Base-by-base conservation (phyloP, 2,888 invertebrate species). In the Hoplodrina ambigua region DNA sequence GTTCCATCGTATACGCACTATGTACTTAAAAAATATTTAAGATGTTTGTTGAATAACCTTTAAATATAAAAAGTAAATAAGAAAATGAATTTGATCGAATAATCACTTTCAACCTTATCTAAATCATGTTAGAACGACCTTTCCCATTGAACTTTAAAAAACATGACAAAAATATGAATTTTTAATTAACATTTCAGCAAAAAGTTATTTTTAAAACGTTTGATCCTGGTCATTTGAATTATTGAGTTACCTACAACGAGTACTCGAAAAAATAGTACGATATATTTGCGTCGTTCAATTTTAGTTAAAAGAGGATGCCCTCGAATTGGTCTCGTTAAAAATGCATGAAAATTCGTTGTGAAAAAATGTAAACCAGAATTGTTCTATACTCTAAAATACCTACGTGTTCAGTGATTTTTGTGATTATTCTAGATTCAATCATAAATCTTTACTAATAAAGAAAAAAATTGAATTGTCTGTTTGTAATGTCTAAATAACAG, bases 261-360 rank as follows among this genome's bases (percentile, higher is more conserved):
- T 60, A 62, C 50, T 73, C 19, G 67, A 79, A 75, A 74, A 79
- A 75, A 68, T 62, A 33, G 58, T 49, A 44, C 62, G 41, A 68
- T 68, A 63, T 63, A 74, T 68, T 68, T 63, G 75, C 69, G 25
- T 68, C 58, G 62, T 80, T 80, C 59, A 76, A 75, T 76, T 76
- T 76, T 76, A 60, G 80, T 69, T 68, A 62, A 62, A 75, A 80
- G 80, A 80, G 76, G 76, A 75, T 59, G 80, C 80, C 33, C 75
- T 76, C 76, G 80, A 80, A 75, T 69, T 60, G 69, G 75, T 80
- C 68, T 75, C 76, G 76, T 76, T 76, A 76, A 80, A 72, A 80
- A 80, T 76, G 63, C 75, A 80, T 80, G 52, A 49, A 75, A 75
- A 75, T 46, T 60, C 57, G 80, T 80, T 56, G 75, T 55, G 61